Evolutionary conservation across 2,888 invertebrate species (phyloP).

Genomic region (Selenia dentaria): DNA sequence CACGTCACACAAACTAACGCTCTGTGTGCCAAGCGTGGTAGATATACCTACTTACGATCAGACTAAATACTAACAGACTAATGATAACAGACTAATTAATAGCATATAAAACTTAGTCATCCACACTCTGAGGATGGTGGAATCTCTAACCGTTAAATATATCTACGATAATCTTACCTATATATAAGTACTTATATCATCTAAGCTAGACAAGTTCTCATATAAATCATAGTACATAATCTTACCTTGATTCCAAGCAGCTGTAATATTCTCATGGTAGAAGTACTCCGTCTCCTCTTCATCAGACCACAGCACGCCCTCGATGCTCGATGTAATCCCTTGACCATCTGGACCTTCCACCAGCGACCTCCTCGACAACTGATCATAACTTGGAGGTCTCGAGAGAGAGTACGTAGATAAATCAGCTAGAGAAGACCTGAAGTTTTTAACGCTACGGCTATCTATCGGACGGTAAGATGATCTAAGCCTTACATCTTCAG

Average conservation of each 20-base stretch:
- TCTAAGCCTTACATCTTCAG: conserved; percentile 64
- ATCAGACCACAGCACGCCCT: conserved; percentile 82
- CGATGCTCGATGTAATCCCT: conserved; percentile 78
- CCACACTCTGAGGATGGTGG: too few relatives aligned
- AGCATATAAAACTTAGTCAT: too few relatives aligned
- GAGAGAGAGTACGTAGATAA: conserved; percentile 64
- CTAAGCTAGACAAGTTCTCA: too few relatives aligned
- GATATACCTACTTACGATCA: too few relatives aligned
- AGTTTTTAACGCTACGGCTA: conserved; percentile 74
- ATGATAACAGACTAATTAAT: too few relatives aligned
- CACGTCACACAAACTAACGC: too few relatives aligned
- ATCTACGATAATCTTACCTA: too few relatives aligned
- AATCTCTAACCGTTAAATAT: too few relatives aligned
- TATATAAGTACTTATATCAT: too few relatives aligned
- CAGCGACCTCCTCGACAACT: conserved; percentile 72
- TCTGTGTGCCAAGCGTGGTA: too few relatives aligned
- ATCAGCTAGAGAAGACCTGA: conserved; percentile 71
- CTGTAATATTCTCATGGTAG: conserved; percentile 77
- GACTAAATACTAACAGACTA: too few relatives aligned
- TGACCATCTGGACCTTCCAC: conserved; percentile 66
- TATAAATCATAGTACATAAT: too few relatives aligned
- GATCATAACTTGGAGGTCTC: conserved; percentile 75
- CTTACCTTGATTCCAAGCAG: conserved; percentile 81
- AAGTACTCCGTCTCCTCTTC: conserved; percentile 81
- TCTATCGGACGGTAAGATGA: conserved; percentile 69